Evolutionary conservation across 2,113 vertebrate species (phyloP).

Genomic region (Vidua macroura): DNA sequence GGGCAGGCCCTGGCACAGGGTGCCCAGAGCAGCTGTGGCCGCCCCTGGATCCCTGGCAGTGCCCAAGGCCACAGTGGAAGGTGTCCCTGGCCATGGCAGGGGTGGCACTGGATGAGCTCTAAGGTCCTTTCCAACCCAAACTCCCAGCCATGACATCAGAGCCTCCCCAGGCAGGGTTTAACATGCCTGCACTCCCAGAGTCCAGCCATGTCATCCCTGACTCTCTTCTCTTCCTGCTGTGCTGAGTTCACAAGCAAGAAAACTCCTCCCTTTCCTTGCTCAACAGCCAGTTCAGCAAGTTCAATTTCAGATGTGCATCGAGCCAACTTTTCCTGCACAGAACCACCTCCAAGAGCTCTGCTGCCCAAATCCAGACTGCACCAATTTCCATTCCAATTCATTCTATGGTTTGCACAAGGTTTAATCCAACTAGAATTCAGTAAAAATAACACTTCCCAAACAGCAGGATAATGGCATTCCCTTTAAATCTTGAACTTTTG

Average conservation of each 20-base stretch:
- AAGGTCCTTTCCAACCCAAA: background rate
- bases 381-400: accelerated
- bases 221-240: background rate
- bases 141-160: background rate
- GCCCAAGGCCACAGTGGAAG: background rate
- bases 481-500: background rate
- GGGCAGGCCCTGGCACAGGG: background rate
- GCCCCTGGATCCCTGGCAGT: background rate
- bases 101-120: background rate
- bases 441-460: background rate
- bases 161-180: background rate
- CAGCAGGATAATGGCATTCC: background rate
- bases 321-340: background rate
- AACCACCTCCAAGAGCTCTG: background rate
- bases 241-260: background rate
- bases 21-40: background rate
- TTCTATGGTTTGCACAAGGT: background rate
- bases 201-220: background rate
- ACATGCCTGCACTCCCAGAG: background rate
- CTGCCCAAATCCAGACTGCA: background rate
- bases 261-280: conserved; percentile 19
- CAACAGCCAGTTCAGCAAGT: conserved; percentile 25
- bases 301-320: background rate
- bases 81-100: background rate
- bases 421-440: background rate